Percentiles rank a stretch among this genome's conserved stretches.
phyloP scores from a whole-genome alignment of 2,888 invertebrate genomes.

The Drosophila pseudotalamancana region DNA sequence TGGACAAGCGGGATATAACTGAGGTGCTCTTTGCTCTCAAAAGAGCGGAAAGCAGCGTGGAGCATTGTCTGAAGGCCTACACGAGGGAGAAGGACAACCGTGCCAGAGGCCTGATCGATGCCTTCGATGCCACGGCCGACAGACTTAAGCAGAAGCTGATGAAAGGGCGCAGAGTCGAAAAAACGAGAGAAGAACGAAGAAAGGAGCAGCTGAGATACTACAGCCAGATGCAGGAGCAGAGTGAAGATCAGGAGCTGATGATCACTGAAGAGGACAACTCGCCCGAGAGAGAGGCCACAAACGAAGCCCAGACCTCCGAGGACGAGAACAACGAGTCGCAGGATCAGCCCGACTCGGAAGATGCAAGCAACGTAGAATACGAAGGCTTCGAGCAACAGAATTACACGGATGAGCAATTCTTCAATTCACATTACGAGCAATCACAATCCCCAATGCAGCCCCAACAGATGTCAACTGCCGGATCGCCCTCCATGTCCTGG shows the following conservation, averaged over 20 bases:
- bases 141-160: slow-evolving; percentile 18
- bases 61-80: slow-evolving; percentile 15
- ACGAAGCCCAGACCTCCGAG: background rate
- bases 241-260: background rate
- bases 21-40: slow-evolving; percentile 13
- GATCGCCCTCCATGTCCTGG: background rate
- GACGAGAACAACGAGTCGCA: background rate
- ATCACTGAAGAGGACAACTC: background rate
- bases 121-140: background rate
- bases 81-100: slow-evolving; percentile 1
- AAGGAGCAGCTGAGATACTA: background rate
- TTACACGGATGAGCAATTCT: background rate
- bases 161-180: background rate
- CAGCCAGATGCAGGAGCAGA: background rate
- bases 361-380: background rate
- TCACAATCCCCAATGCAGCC: background rate
- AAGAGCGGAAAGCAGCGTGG: slow-evolving; percentile 19
- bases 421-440: background rate
- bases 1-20: slow-evolving; percentile 12
- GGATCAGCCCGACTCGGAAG: background rate
- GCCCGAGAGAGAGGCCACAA: background rate
- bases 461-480: background rate
- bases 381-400: too few relatives aligned
- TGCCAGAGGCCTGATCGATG: slow-evolving; percentile 14
- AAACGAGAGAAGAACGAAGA: background rate